Evolutionary conservation across 1,140 invertebrate species (phyloP).

Genomic region (Heliconius eleuchia): DNA sequence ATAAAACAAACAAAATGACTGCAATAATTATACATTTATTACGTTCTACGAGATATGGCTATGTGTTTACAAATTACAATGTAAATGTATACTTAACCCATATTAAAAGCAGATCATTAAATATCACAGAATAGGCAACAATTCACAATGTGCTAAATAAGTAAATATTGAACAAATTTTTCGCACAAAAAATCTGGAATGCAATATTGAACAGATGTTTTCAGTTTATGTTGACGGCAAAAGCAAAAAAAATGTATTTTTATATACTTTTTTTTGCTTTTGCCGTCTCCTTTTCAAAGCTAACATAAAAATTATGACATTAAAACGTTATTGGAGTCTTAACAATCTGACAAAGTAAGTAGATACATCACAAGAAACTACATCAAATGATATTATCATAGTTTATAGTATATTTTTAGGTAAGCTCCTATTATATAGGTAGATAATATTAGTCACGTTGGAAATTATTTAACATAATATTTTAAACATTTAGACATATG

Average conservation of each 20-base stretch:
- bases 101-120: slow-evolving; percentile 67
- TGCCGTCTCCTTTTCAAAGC: too few species aligned
- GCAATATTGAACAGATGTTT: background rate
- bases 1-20: slow-evolving; percentile 5
- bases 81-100: slow-evolving; percentile 18
- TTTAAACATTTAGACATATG: background rate
- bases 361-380: slow-evolving; percentile 2
- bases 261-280: too few species aligned
- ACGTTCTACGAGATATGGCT: slow-evolving; percentile 33
- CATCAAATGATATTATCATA: background rate
- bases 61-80: slow-evolving; percentile 23
- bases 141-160: slow-evolving; percentile 64
- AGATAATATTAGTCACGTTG: background rate
- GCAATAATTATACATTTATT: slow-evolving; percentile 35
- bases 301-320: background rate
- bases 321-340: background rate
- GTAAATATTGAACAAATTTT: slow-evolving; percentile 23
- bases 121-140: slow-evolving; percentile 72
- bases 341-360: background rate
- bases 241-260: too few species aligned
- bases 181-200: background rate
- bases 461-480: background rate
- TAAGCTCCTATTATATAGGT: background rate
- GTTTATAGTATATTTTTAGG: background rate
- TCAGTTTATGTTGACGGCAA: background rate